These are phyloP conservation scores for Hydrozoanthus gracilis DNA, from an alignment of 92 coral and sea anemone species.

Conservation along the genomic window DNA sequence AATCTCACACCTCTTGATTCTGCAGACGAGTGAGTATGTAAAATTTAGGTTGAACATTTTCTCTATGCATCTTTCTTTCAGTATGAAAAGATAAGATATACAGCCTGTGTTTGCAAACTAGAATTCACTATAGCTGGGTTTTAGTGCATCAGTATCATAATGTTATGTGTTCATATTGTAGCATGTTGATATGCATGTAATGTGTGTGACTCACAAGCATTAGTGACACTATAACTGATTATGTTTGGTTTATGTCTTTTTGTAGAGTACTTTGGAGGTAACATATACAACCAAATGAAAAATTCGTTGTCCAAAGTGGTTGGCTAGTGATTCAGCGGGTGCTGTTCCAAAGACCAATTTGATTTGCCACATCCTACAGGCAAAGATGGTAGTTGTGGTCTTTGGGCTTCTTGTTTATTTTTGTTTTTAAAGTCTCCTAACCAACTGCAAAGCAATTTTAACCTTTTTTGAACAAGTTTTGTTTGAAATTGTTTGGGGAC, in stretches of 20 bases:
- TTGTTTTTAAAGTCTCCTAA: neutral
- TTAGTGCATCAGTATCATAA: slow-evolving; percentile 15
- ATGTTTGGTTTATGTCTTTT: slow-evolving; percentile 8
- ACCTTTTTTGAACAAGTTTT: slow-evolving; percentile 26
- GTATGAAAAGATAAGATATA: slow-evolving; percentile 14
- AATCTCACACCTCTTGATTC: slow-evolving; percentile 17
- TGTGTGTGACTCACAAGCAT: slow-evolving; percentile 17
- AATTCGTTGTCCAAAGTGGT: slow-evolving; percentile 17
- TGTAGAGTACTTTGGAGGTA: slow-evolving; percentile 11
- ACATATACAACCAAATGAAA: slow-evolving; percentile 15
- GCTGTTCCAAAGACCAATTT: slow-evolving; percentile 17
- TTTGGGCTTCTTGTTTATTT: slow-evolving; percentile 10
- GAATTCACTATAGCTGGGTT: slow-evolving; percentile 17
- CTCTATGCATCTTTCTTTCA: slow-evolving; percentile 9
- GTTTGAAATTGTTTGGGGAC: slow-evolving; percentile 21
- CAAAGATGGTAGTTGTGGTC: slow-evolving; percentile 21
- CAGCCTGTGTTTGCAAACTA: slow-evolving; percentile 1
- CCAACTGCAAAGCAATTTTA: slow-evolving; percentile 12
- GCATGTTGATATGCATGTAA: slow-evolving; percentile 16
- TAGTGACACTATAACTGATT: slow-evolving; percentile 15
- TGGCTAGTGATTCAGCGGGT: slow-evolving; percentile 19
- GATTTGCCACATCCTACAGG: slow-evolving; percentile 12
- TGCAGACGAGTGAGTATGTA: slow-evolving; percentile 17
- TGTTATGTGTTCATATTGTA: neutral
- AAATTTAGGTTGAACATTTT: slow-evolving; percentile 10